phyloP scores from a whole-genome alignment of 1,140 invertebrate species.

The Dinoponera quadriceps region DNA sequence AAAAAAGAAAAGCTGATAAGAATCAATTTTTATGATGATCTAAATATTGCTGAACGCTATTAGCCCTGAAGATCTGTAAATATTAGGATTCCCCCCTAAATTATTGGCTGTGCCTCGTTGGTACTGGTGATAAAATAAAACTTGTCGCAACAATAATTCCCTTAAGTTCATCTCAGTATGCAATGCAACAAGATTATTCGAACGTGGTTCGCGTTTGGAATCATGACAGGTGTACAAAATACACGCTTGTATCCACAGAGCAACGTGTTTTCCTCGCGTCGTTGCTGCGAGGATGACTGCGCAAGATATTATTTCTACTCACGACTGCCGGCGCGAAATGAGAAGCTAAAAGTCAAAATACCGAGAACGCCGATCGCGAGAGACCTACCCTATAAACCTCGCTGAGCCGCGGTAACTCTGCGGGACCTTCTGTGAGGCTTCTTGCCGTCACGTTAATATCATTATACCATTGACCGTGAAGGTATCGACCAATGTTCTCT shows the following conservation, averaged over 20 bases:
- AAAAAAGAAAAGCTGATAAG: neutral
- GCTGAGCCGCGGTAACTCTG: neutral
- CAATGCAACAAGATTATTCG: neutral
- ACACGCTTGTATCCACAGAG: no score
- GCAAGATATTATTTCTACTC: constrained; percentile 14
- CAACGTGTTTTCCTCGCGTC: neutral
- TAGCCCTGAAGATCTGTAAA: constrained; percentile 18
- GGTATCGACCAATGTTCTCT: constrained; percentile 73
- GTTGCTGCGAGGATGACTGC: neutral
- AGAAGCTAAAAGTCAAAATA: constrained; percentile 22
- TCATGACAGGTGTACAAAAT: neutral
- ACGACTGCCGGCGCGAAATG: neutral
- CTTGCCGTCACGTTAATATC: constrained; percentile 64
- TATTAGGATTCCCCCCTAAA: neutral
- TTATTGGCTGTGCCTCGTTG: neutral
- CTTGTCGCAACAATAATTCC: neutral
- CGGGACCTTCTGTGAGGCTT: constrained; percentile 72
- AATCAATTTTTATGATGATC: neutral
- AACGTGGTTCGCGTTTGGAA: neutral
- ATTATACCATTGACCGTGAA: constrained; percentile 75
- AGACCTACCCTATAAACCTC: constrained; percentile 23
- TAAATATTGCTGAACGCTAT: neutral
- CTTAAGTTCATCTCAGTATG: neutral
- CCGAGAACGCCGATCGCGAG: neutral
- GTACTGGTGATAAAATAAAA: neutral